A percentile compares a stretch with the other conserved stretches of the same genome.
phyloP scores from a whole-genome alignment of 30 jellyfish, hydroid and myxozoan species.

The Chrysaora quinquecirrha region DNA sequence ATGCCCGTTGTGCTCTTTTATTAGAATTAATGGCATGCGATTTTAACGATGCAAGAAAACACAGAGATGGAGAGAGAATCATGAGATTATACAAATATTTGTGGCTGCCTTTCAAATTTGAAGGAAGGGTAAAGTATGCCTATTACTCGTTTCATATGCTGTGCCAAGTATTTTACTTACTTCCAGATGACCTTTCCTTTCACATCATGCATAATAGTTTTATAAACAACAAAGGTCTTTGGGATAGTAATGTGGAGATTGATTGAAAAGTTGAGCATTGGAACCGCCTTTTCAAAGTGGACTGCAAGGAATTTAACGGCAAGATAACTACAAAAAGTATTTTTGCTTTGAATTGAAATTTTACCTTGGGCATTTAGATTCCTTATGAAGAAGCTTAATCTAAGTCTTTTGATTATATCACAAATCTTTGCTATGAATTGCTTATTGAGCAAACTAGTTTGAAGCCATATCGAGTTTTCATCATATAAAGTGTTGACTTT shows the following conservation, averaged over 20 bases:
- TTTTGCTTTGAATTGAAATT: too few relatives aligned
- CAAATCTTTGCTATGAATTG: too few relatives aligned
- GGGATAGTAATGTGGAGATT: slow-evolving; percentile 18
- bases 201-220: slow-evolving; percentile 9
- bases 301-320: slow-evolving; percentile 33
- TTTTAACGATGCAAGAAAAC: slow-evolving; percentile 25
- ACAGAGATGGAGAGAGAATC: slow-evolving; percentile 47
- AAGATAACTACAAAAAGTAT: slow-evolving; percentile 31
- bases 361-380: too few relatives aligned
- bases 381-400: too few relatives aligned
- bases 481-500: too few relatives aligned
- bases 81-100: slow-evolving; percentile 11
- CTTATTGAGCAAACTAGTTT: too few relatives aligned
- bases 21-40: not conserved
- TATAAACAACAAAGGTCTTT: slow-evolving; percentile 9
- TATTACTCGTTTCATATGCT: slow-evolving; percentile 3
- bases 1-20: not conserved
- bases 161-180: not conserved
- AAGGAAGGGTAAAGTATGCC: slow-evolving; percentile 4
- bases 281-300: slow-evolving; percentile 6
- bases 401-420: too few relatives aligned
- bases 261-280: slow-evolving; percentile 43
- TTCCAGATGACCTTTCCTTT: slow-evolving; percentile 12
- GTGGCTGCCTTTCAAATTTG: not conserved
- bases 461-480: too few relatives aligned